Evolutionary conservation across 1,140 invertebrate species (phyloP), one percentile per base, ranked within the genome.

Genomic region (Lepidurus packardi): DNA sequence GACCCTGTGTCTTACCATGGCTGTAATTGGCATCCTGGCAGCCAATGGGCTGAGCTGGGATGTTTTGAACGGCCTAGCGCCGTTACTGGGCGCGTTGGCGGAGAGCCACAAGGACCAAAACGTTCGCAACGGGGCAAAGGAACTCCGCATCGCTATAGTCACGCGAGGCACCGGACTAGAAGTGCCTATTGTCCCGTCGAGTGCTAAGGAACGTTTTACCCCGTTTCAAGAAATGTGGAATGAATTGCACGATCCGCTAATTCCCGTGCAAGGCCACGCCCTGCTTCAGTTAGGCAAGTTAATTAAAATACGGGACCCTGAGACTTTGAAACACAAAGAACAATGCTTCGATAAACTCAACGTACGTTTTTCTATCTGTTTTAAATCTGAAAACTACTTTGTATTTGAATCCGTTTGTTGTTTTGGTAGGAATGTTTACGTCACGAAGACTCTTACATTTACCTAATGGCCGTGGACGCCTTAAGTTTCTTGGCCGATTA

Each of bases 401-500:
- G 25, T 79, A 76, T 24, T 47, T 47, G 6, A 47, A 47, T 65
- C 79, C 81, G 75, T 73, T 75, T 78, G 79, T 25, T 47, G 25
- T 73, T 42, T 16, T 34, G 82, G 1, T 43, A 84, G 79, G 89
- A 92, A 84, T 91, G 92, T 86, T 83, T 96, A 0, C 90, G 89
- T 82, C 87, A 95, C 82, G 84, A 90, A 43, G 94, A 97, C 84
- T 93, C 93, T 0, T 96, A 93, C 84, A 86, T 96, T 76, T 96
- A 96, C 85, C 84, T 96, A 74, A 86, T 89, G 73, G 90, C 93
- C 11, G 90, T 95, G 24, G 91, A 92, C 82, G 92, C 92, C 16
- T 84, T 96, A 74, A 89, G 91, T 43, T 84, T 89, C 21, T 83
- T 95, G 73, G 89, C 88, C 53, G 85, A 87, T 77, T 83, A 86